Base-by-base conservation (phyloP, 1,140 invertebrate genomes). In the Lasioglossum albipes region DNA sequence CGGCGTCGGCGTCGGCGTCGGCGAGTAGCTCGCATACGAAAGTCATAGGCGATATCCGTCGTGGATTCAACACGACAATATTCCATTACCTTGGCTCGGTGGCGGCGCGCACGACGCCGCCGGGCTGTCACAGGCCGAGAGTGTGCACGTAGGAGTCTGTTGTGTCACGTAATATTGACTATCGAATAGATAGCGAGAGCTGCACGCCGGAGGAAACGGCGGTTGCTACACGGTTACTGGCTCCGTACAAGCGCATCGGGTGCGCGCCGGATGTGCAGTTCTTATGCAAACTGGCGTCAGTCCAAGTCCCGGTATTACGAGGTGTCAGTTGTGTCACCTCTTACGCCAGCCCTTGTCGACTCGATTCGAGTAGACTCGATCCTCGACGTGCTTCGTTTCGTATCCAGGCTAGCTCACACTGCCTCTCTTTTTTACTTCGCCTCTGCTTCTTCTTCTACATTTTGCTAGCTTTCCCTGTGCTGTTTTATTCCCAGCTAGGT, bases 241-340 rank as follows among this genome's bases (percentile, higher is more conserved):
- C 54, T 84, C 70, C 68, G 76, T 84, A 78, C 81, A 82, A 77
- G 81, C 75, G 74, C 79, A 74, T 87, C 79, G 85, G 78, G 79
- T 85, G 79, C 86, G 81, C 87, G 79, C 83, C 83, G 88, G 87
- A 90, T 91, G 85, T 89, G 86, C 85, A 89, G 82, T 92, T 92
- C 91, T 92, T 91, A 92, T 92, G 91, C 89, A 93, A 92, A 91
- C 91, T 93, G 91, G 91, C 91, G 78, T 42, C 69, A 84, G 82
- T 89, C 91, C 91, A 92, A 92, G 85, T 88, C 84, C 83, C 79
- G 85, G 89, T 91, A 91, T 91, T 92, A 90, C 90, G 90, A 92
- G 86, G 89, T 93, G 91, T 92, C 91, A 93, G 84, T 92, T 89
- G 89, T 90, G 87, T 90, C 88, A 91, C 83, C 84, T 66, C 71